These are phyloP conservation scores for Remorina albescens DNA, from an alignment of 2,797 vertebrate genomes.

Conservation along the genomic window DNA sequence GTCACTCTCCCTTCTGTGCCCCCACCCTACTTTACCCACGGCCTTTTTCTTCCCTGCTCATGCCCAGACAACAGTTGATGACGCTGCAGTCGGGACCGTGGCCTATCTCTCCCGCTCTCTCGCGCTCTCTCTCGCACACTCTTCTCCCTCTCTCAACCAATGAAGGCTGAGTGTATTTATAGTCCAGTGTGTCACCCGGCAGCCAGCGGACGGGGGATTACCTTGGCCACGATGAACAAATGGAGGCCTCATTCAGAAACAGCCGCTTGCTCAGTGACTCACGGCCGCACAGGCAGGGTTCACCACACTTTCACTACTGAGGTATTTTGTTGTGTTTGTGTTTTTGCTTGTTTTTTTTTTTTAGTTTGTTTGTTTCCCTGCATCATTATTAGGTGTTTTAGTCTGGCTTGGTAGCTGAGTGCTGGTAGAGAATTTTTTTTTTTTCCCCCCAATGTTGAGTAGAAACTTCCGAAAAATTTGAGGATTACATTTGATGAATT, in stretches of 20 bases:
- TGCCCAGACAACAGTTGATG: slow-evolving; percentile 77
- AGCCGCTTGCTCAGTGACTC: slow-evolving; percentile 72
- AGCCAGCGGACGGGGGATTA: slow-evolving; percentile 82
- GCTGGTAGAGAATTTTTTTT: background rate
- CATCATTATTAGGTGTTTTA: slow-evolving; percentile 23
- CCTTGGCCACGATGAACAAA: slow-evolving; percentile 77
- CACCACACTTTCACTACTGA: slow-evolving; percentile 49
- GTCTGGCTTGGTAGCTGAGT: background rate
- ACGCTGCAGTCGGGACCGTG: slow-evolving; percentile 64
- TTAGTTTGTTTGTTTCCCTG: slow-evolving; percentile 29
- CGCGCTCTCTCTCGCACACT: slow-evolving; percentile 11
- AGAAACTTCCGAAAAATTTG: slow-evolving; percentile 11
- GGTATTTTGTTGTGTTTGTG: slow-evolving; percentile 48
- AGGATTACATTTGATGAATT: background rate
- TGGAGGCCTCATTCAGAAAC: slow-evolving; percentile 78
- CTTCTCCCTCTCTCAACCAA: slow-evolving; percentile 44
- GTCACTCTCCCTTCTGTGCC: background rate
- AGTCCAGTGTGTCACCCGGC: slow-evolving; percentile 78
- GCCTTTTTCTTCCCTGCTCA: slow-evolving; percentile 45
- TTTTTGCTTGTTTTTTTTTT: slow-evolving; percentile 7
- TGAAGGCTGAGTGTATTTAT: slow-evolving; percentile 83
- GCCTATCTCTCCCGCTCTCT: slow-evolving; percentile 36
- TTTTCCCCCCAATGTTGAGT: background rate
- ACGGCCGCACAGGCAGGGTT: slow-evolving; percentile 63
- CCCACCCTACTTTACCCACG: slow-evolving; percentile 41